These are phyloP conservation scores for Reticulitermes speratus DNA, from an alignment of 1,140 invertebrate species.

Conservation along the genomic window DNA sequence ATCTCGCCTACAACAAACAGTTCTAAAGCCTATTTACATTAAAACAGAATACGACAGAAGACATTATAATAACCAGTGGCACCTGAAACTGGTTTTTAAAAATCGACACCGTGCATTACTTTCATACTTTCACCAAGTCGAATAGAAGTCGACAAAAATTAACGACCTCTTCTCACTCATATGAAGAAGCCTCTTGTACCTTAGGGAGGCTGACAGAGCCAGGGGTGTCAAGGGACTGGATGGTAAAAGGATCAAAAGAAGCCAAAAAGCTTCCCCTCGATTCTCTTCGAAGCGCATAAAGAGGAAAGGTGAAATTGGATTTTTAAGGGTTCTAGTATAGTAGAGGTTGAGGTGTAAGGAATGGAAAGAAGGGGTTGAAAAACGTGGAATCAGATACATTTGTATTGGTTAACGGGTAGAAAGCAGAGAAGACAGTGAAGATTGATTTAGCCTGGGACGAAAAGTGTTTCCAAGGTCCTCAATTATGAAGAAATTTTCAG, in stretches of 20 bases:
- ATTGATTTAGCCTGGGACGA: neutral
- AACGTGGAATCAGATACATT: neutral
- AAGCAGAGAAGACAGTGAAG: neutral
- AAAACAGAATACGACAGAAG: neutral
- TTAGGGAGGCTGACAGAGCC: neutral
- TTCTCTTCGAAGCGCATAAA: conserved; percentile 1
- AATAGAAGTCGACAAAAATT: neutral
- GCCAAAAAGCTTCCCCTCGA: neutral
- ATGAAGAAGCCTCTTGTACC: neutral
- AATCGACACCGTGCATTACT: neutral
- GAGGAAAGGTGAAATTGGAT: conserved; percentile 1
- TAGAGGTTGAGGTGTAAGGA: neutral
- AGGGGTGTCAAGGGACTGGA: neutral
- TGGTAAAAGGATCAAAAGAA: neutral
- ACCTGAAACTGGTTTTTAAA: neutral
- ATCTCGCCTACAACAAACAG: no score
- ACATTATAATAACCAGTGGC: neutral
- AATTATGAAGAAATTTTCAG: neutral
- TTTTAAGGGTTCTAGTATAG: conserved; percentile 1
- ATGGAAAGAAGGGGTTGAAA: no score
- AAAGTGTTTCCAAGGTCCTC: neutral
- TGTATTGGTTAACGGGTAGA: neutral
- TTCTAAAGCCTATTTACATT: neutral
- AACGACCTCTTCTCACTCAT: neutral
- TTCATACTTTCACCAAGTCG: neutral